Evolutionary conservation across 2,797 vertebrate species (phyloP).

Genomic region (Melanotaenia maccullochi): DNA sequence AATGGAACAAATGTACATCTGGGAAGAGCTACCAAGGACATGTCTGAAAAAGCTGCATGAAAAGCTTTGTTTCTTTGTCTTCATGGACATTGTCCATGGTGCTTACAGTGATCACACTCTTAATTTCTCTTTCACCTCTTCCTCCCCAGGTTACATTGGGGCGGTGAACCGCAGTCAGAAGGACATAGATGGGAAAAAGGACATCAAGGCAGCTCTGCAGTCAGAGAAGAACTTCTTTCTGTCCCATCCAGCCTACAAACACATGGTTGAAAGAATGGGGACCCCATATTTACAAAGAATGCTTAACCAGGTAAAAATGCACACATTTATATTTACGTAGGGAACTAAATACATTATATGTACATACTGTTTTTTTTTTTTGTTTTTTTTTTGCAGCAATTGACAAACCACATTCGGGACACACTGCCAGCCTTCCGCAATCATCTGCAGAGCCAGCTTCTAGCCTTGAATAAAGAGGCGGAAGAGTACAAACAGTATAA

Average conservation of each 20-base stretch:
- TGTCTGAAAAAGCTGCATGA: constrained; percentile 27
- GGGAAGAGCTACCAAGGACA: constrained; percentile 38
- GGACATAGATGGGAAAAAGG: constrained; percentile 89
- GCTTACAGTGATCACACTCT: constrained; percentile 21
- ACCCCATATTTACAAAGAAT: constrained; percentile 86
- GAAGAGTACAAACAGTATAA: constrained; percentile 87
- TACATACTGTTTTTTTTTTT: background rate
- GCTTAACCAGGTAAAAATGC: constrained; percentile 86
- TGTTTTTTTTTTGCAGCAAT: constrained; percentile 81
- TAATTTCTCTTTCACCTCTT: constrained; percentile 27
- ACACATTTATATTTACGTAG: background rate
- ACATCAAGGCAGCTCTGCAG: constrained; percentile 84
- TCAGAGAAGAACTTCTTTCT: constrained; percentile 87
- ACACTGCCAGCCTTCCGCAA: constrained; percentile 87
- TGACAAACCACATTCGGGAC: constrained; percentile 94
- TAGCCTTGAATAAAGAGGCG: constrained; percentile 89
- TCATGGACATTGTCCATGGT: constrained; percentile 6
- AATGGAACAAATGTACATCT: constrained; percentile 38
- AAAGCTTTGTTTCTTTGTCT: constrained; percentile 21
- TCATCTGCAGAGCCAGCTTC: constrained; percentile 87
- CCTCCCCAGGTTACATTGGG: constrained; percentile 85
- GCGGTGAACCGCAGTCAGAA: constrained; percentile 91
- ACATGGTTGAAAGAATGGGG: constrained; percentile 87
- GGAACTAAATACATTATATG: background rate
- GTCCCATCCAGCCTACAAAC: constrained; percentile 86